Percentiles rank a stretch among this genome's conserved stretches.
phyloP scores from a whole-genome alignment of 64 coral and sea anemone genomes.

The Pocillopora damicornis region DNA sequence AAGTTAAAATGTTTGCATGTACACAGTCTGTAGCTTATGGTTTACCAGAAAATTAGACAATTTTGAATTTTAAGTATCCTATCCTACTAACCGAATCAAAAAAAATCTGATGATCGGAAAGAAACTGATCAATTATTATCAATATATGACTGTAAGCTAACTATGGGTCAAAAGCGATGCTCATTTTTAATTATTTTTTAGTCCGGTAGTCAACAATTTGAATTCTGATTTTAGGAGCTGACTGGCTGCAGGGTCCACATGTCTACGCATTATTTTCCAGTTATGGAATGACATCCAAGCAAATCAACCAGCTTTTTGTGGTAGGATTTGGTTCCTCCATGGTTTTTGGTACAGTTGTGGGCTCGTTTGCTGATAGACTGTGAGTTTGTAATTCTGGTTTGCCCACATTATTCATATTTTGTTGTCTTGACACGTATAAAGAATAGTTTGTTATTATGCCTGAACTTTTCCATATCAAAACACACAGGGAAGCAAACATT shows the following conservation, averaged over 20 bases:
- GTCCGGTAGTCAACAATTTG: background rate
- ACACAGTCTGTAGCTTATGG: too few species aligned
- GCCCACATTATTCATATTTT: background rate
- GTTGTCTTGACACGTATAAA: background rate
- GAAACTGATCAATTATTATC: background rate
- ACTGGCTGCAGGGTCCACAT: slow-evolving; percentile 95
- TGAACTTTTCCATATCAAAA: background rate
- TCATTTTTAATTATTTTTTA: background rate
- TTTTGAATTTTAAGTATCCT: too few species aligned
- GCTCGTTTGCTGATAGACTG: slow-evolving; percentile 93
- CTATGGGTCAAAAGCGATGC: background rate
- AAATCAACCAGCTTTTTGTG: slow-evolving; percentile 89
- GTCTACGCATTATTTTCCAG: slow-evolving; percentile 89
- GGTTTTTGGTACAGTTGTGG: slow-evolving; percentile 94
- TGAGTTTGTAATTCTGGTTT: slow-evolving; percentile 27
- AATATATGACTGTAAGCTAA: too few species aligned
- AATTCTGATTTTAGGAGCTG: slow-evolving; percentile 51
- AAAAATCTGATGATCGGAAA: background rate
- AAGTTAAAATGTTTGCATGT: too few species aligned
- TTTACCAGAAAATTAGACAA: too few species aligned
- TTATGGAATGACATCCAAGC: slow-evolving; percentile 88
- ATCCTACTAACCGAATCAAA: too few species aligned
- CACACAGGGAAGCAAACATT: too few species aligned
- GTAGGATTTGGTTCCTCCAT: slow-evolving; percentile 95
- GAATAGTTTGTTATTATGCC: background rate